Evolutionary conservation across 2,113 vertebrate species (phyloP).

Genomic region (Hirundichthys speculiger): DNA sequence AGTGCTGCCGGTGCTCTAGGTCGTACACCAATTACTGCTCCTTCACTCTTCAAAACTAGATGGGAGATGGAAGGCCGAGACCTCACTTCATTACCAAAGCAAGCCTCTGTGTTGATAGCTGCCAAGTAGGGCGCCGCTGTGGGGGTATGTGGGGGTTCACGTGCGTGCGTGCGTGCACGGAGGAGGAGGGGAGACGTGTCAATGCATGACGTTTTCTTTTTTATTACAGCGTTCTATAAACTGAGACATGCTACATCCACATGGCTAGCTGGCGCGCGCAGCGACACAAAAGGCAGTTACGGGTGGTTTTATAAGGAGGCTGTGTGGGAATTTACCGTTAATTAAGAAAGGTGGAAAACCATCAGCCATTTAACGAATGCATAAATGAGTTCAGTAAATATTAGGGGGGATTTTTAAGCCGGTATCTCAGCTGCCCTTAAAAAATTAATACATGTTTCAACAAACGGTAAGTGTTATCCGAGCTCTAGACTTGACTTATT

Average conservation of each 20-base stretch:
- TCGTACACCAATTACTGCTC: constrained; percentile 75
- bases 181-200: neutral
- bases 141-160: neutral
- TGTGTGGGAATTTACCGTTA: neutral
- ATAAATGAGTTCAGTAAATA: too few relatives aligned
- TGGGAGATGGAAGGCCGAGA: constrained; percentile 62
- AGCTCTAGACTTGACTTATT: neutral
- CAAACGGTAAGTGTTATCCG: too few relatives aligned
- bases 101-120: constrained; percentile 50
- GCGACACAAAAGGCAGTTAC: neutral
- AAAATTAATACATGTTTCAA: too few relatives aligned
- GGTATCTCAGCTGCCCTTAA: too few relatives aligned
- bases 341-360: neutral
- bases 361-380: too few relatives aligned
- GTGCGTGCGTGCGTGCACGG: neutral
- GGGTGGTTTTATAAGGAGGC: neutral
- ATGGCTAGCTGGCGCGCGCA: neutral
- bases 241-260: neutral
- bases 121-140: constrained; percentile 49
- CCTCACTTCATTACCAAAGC: constrained; percentile 65
- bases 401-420: too few relatives aligned
- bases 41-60: constrained; percentile 54
- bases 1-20: constrained; percentile 65
- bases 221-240: constrained; percentile 4
- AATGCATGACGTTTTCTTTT: constrained; percentile 1